phyloP scores from a whole-genome alignment of 2,797 vertebrate species.

The Silurus aristotelis region DNA sequence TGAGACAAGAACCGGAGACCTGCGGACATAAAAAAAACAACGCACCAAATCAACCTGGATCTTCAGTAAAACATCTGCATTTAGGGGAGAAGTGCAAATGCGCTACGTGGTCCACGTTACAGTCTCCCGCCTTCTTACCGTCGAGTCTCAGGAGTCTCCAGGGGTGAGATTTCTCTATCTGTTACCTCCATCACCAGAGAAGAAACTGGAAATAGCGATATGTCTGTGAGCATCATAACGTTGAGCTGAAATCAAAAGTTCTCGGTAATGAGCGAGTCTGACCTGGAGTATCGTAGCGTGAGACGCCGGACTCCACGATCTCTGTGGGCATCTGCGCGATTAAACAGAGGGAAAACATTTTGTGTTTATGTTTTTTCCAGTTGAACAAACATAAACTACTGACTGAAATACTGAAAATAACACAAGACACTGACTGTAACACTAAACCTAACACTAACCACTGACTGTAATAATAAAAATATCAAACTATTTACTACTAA shows the following conservation, averaged over 20 bases:
- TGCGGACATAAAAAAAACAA: slow-evolving; percentile 49
- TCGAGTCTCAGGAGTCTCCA: slow-evolving; percentile 46
- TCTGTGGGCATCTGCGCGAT: slow-evolving; percentile 46
- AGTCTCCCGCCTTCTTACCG: slow-evolving; percentile 36
- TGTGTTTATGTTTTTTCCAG: neutral
- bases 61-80: neutral
- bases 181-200: slow-evolving; percentile 54
- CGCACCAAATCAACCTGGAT: neutral
- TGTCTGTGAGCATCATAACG: neutral
- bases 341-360: neutral
- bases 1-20: slow-evolving; percentile 54
- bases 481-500: too few relatives aligned
- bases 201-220: slow-evolving; percentile 33
- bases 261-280: neutral
- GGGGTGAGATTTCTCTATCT: slow-evolving; percentile 48
- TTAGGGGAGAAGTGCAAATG: neutral
- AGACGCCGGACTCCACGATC: slow-evolving; percentile 42
- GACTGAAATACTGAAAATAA: neutral
- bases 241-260: neutral
- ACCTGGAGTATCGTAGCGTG: slow-evolving; percentile 54
- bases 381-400: too few relatives aligned
- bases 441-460: neutral
- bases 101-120: neutral
- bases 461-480: neutral
- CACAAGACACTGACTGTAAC: neutral